Evolutionary conservation across 2,888 invertebrate species (phyloP), one percentile per base, ranked within the genome.

Genomic region (Apotomis turbidana): DNA sequence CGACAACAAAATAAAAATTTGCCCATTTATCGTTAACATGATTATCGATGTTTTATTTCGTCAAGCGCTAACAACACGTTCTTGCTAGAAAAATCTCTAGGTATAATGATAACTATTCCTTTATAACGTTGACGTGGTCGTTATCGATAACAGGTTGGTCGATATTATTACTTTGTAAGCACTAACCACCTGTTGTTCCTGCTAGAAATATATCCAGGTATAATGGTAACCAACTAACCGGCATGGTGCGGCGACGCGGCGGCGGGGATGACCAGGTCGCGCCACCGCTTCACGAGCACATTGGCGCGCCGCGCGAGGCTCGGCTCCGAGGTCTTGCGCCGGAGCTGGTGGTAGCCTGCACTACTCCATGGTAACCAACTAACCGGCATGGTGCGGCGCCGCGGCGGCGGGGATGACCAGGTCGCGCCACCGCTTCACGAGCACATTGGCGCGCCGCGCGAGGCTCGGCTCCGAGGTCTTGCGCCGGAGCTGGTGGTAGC

Each of bases 351-450:
- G 15, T 15, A 15, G 15, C 15, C 15, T 15, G 15, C 15, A 15
- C 15, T 15, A 15, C 15, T 15, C 15, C 15, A 15, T 15, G 15
- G 1, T 5, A n/a, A 36, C 15, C n/a, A 12, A 44, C 9, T 75
- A 77, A 91, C 92, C 91, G 76, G 90, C 87, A 67, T 93, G 89
- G 75, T 84, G 90, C 15, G 93, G 89, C 72, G 91, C 91, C 3
- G 89, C 85, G 27, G 86, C 87, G 12, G 83, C 77, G 27, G 96
- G 96, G 83, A 97, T 94, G 81, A 98, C 96, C 91, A 97, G 95
- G 91, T 97, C 97, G 81, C 98, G 96, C 99, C 99, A 99, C 91
- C 96, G 95, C 83, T 98, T 97, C 71, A 99, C 96, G 87, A 99
- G 94, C 85, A 97, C 97, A 91, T 98, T 99, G 72, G 98, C 97